Conservation (phyloP, 2,888 invertebrate species). For the Sipha maydis region DNA sequence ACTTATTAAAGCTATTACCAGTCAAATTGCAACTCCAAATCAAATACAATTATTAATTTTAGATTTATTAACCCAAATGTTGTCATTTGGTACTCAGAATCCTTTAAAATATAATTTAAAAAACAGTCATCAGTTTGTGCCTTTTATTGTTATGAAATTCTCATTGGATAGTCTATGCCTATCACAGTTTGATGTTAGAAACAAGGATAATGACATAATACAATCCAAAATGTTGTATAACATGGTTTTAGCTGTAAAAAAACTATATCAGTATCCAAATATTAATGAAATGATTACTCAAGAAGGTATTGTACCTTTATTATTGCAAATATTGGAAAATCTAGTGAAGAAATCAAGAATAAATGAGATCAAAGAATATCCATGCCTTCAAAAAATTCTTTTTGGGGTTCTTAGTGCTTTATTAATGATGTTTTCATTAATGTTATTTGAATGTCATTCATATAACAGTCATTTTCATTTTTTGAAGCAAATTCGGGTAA, state of each 20-base stretch:
- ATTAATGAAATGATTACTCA: slow-evolving; percentile 62
- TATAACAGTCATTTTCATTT: slow-evolving; percentile 60
- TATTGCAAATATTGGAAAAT: slow-evolving; percentile 63
- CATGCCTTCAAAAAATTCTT: slow-evolving; percentile 54
- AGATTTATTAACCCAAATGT: slow-evolving; percentile 66
- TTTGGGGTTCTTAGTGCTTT: slow-evolving; percentile 52
- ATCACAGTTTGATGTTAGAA: slow-evolving; percentile 69
- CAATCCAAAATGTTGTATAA: slow-evolving; percentile 61
- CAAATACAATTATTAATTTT: slow-evolving; percentile 73
- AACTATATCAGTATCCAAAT: slow-evolving; percentile 49
- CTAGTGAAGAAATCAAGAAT: slow-evolving; percentile 56
- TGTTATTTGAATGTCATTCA: slow-evolving; percentile 57
- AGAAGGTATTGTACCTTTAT: slow-evolving; percentile 62
- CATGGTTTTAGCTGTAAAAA: slow-evolving; percentile 59
- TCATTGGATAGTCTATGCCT: slow-evolving; percentile 73
- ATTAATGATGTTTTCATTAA: slow-evolving; percentile 48
- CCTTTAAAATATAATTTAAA: slow-evolving; percentile 50
- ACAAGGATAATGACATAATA: slow-evolving; percentile 52
- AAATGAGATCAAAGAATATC: slow-evolving; percentile 51
- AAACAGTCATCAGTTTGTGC: slow-evolving; percentile 66
- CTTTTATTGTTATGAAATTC: slow-evolving; percentile 74
- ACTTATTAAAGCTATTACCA: slow-evolving; percentile 69
- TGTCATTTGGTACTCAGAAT: slow-evolving; percentile 40
- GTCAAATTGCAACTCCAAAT: slow-evolving; percentile 42
- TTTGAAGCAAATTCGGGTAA: slow-evolving; percentile 55